Evolutionary conservation across 2,797 vertebrate species (phyloP), one percentile per base, ranked within the genome.

Genomic region (Pteropus rufus): DNA sequence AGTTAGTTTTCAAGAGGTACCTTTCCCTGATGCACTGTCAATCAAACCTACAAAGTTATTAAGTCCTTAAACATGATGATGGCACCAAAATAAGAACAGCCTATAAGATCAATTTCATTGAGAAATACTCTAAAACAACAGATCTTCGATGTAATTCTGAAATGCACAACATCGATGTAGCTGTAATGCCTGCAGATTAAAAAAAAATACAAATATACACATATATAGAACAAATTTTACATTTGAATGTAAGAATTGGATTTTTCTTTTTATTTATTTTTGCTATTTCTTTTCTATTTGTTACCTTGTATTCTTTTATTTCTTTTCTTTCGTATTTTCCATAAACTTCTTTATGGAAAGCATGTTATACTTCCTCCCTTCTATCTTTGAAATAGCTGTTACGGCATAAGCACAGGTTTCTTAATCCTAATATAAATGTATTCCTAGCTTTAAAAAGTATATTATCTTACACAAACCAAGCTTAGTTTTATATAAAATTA

Each of bases 401-500:
- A 1, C 69, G 9, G 3, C 46, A 34, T 76, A 65, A 81, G 0
- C 19, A 73, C 31, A 79, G 18, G 5, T 85, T 94, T 8, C 23
- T 39, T 80, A 91, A 83, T 56, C 11, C 18, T 64, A 12, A 72
- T 54, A 44, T 79, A 54, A 16, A 70, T 72, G 34, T 73, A 79
- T 79, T 85, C 19, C n/a, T 72, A n/a, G 15, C 19, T 89, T 93
- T 76, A 89, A 86, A 60, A 76, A 69, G 23, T 79, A 23, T 62
- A 34, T 82, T 93, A 46, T 4, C 3, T 86, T 77, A 89, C 2
- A 70, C 2, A 91, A 83, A 70, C 18, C 36, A 83, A 84, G 18
- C 29, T 97, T 36, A 31, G 14, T 82, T 88, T 82, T 89, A 72
- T 54, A 58, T 46, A 92, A 79, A 70, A 81, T 91, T 67, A 75